Evolutionary conservation across 2,888 invertebrate species (phyloP).

Genomic region (Dynastes hyllus): DNA sequence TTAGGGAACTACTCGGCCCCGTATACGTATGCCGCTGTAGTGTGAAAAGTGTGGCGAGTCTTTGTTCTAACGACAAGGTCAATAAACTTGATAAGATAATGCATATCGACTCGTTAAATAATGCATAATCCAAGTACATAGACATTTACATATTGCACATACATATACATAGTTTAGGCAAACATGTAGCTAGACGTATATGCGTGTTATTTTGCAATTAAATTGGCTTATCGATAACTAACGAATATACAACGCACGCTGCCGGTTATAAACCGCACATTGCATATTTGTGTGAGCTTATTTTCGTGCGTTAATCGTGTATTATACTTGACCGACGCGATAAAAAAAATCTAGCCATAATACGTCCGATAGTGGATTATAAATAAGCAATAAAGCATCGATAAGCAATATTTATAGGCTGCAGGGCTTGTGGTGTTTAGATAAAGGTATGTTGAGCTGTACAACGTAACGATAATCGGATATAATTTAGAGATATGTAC

Average conservation of each 20-base stretch:
- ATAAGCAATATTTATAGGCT: not conserved
- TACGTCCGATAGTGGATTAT: slow-evolving; percentile 19
- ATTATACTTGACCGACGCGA: slow-evolving; percentile 14
- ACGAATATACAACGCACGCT: not conserved
- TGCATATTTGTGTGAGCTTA: not conserved
- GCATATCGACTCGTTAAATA: slow-evolving; percentile 23
- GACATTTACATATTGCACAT: not conserved
- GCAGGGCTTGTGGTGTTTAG: not conserved
- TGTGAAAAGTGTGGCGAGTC: slow-evolving; percentile 15
- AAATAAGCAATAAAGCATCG: slow-evolving; percentile 23
- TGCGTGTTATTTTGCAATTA: slow-evolving; percentile 44
- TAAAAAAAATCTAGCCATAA: slow-evolving; percentile 15
- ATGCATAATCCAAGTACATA: slow-evolving; percentile 9
- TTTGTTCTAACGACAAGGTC: slow-evolving; percentile 43
- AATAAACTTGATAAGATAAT: slow-evolving; percentile 47
- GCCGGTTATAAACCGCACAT: not conserved
- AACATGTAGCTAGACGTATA: slow-evolving; percentile 7
- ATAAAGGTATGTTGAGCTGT: too few species aligned
- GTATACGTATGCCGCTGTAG: not conserved
- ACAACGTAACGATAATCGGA: too few species aligned
- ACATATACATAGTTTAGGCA: not conserved
- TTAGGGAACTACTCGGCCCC: not conserved
- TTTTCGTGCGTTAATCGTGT: slow-evolving; percentile 9
- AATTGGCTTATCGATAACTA: slow-evolving; percentile 29
- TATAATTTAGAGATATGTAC: too few species aligned